Base-by-base conservation (phyloP, 1,140 invertebrate genomes). In the Agrypnia vestita region DNA sequence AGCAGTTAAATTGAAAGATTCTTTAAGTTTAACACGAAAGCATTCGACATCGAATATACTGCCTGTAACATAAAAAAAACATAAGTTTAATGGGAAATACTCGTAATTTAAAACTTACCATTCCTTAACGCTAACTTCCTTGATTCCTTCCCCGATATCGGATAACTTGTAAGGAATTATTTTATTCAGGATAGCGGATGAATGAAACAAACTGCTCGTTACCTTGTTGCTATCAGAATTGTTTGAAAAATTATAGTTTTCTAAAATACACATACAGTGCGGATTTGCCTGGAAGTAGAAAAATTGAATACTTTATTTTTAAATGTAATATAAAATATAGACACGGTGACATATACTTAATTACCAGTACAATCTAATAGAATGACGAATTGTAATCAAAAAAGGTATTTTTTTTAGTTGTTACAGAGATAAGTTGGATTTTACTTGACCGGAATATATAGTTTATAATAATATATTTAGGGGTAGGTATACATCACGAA, bases 81-180 rank as follows among this genome's bases (percentile, higher is more conserved):
- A 13, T 4, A 51, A 51, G 11, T 51, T 12, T 13, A 15, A 51
- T 3, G 11, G n/a, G n/a, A 13, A 51, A 4, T 13, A 3, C 8
- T 13, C 8, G 11, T n/a, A n/a, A n/a, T n/a, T n/a, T n/a, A 51
- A 9, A 46, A 89, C 89, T 91, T 90, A 96, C 98, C 98, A 99
- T 94, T 99, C 98, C 91, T 99, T 99, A 19, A 99, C 90, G 49
- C 94, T 94, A 46, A 99, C 98, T 92, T 99, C 98, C 84, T 94
- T 92, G 79, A 99, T 99, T 9, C 98, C 99, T 91, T 99, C 98
- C 1, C 98, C 98, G 85, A 99, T 99, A 90, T 99, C 99, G n/a
- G 98, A 96, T 64, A 99, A 90, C 84, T 97, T 96, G 87, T 99
- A 99, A 53, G 94, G 93, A 17, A 97, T 89, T 21, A 90, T 62